Conservation (phyloP, 2,888 invertebrate species). For the Ashinkailepas kermadecensis region DNA sequence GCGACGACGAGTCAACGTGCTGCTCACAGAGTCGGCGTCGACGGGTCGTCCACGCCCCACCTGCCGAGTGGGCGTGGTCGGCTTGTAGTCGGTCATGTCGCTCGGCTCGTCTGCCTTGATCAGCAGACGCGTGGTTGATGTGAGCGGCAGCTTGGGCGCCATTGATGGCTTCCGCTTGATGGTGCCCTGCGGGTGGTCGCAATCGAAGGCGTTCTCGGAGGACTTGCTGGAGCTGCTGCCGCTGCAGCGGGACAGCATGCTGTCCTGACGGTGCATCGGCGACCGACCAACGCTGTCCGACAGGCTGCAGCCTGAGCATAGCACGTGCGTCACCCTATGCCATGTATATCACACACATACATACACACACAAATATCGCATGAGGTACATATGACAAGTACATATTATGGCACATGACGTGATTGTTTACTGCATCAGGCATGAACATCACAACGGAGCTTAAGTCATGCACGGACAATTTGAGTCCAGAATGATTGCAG, state of each 20-base stretch:
- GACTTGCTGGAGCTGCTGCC: constrained; percentile 33
- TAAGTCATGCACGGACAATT: no score
- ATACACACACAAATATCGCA: no score
- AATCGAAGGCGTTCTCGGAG: constrained; percentile 47
- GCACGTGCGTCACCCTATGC: no score
- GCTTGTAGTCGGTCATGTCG: constrained; percentile 31
- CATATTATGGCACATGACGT: no score
- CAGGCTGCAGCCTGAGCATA: no score
- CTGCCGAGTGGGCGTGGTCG: constrained; percentile 27
- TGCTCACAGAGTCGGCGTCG: constrained; percentile 31
- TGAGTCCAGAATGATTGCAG: no score
- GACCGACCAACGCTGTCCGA: background rate
- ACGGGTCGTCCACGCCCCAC: constrained; percentile 30
- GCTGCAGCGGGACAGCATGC: constrained; percentile 28
- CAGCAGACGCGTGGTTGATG: constrained; percentile 79
- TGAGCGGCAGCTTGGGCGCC: constrained; percentile 73
- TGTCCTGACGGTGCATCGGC: constrained; percentile 1
- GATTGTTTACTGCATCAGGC: no score
- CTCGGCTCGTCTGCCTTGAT: constrained; percentile 70
- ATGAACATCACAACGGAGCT: no score
- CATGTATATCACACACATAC: no score
- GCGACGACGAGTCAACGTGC: constrained; percentile 31
- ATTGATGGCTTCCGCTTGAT: constrained; percentile 81
- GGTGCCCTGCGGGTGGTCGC: constrained; percentile 51
- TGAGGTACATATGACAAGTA: no score